phyloP scores from a whole-genome alignment of 2,113 vertebrate species.

The Toxostoma redivivum region DNA sequence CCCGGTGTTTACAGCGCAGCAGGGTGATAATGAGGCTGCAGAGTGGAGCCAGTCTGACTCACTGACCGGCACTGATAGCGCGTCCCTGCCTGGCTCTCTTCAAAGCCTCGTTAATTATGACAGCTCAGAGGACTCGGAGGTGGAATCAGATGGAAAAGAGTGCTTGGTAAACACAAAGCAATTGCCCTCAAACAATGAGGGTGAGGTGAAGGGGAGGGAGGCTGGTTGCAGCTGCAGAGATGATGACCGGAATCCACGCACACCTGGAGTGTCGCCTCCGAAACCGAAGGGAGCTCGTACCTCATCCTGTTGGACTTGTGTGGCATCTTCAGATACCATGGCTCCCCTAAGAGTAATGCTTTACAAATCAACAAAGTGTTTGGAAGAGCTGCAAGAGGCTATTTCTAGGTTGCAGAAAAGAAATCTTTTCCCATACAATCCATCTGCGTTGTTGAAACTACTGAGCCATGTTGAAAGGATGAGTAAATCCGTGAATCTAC shows the following conservation, averaged over 20 bases:
- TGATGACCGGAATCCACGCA: background rate
- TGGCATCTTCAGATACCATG: background rate
- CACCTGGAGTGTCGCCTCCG: background rate
- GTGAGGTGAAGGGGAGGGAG: background rate
- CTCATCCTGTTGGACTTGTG: background rate
- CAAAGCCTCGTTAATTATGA: constrained; percentile 83
- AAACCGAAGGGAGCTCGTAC: background rate
- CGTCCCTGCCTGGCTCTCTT: background rate
- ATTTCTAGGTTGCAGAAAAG: constrained; percentile 80
- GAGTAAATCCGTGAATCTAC: background rate
- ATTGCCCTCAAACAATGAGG: background rate
- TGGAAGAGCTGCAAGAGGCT: constrained; percentile 77
- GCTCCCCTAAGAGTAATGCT: background rate
- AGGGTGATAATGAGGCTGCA: background rate
- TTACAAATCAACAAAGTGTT: constrained; percentile 65
- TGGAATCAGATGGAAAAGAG: constrained; percentile 46
- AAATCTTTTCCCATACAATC: constrained; percentile 91
- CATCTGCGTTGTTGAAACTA: constrained; percentile 83
- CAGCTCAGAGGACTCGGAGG: constrained; percentile 85
- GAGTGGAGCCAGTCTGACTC: background rate
- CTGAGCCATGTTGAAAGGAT: constrained; percentile 62
- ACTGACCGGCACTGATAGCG: background rate
- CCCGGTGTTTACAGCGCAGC: background rate
- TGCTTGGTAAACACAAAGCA: background rate
- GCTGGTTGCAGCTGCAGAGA: background rate